These are phyloP conservation scores for Chiroxiphia lanceolata DNA, from an alignment of 2,797 vertebrate genomes.

Conservation along the genomic window DNA sequence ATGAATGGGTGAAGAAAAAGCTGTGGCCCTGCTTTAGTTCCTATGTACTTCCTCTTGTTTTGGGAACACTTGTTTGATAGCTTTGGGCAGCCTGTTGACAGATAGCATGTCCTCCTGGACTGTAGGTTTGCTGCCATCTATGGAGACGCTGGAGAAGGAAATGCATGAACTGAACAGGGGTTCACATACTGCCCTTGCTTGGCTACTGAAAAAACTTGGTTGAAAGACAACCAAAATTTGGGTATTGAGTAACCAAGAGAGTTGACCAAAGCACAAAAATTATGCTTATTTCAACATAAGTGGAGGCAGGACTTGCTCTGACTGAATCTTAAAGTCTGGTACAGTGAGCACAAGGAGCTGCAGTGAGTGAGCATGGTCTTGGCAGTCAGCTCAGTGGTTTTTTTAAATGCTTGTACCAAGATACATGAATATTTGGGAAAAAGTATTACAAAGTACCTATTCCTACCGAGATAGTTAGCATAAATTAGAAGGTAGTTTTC, in stretches of 20 bases:
- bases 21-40: neutral
- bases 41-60: neutral
- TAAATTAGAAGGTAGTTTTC: neutral
- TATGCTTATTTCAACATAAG: neutral
- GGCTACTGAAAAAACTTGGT: neutral
- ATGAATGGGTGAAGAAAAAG: neutral
- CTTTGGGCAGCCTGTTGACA: neutral
- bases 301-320: neutral
- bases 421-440: neutral
- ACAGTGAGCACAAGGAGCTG: neutral
- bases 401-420: neutral
- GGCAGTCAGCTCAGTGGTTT: neutral
- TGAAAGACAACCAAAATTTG: neutral
- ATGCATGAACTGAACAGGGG: neutral
- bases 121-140: neutral
- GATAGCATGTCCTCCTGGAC: accelerated
- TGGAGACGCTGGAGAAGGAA: neutral
- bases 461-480: neutral
- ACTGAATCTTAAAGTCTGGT: neutral
- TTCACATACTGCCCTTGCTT: neutral
- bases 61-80: neutral
- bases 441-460: neutral
- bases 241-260: neutral
- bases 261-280: neutral
- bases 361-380: neutral